A percentile compares a stretch with the other conserved stretches of the same genome.
phyloP scores from a whole-genome alignment of 2,113 vertebrate genomes.

The Burhinus oedicnemus region DNA sequence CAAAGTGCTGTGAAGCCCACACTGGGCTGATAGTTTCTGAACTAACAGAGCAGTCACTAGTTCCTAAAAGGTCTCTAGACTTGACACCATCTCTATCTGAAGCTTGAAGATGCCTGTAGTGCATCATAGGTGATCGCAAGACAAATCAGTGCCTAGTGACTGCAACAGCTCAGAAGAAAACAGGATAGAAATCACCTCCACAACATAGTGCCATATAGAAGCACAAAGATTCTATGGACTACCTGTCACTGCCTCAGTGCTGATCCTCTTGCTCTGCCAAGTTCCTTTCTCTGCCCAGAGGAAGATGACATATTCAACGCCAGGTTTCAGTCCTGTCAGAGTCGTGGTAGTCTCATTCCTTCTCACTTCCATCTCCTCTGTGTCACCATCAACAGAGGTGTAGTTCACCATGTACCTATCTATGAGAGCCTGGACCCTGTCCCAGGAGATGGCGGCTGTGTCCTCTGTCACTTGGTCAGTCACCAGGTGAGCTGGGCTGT shows the following conservation, averaged over 20 bases:
- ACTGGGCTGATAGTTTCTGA: neutral
- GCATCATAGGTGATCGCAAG: neutral
- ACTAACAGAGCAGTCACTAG: neutral
- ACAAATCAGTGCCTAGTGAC: neutral
- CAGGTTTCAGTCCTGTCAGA: slow-evolving; percentile 78
- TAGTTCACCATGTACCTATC: slow-evolving; percentile 85
- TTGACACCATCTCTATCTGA: neutral
- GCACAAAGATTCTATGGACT: neutral
- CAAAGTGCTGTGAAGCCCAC: neutral
- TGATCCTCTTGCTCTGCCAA: slow-evolving; percentile 75
- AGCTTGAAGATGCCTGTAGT: neutral
- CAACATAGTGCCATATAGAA: neutral
- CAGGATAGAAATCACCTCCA: neutral
- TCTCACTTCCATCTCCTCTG: slow-evolving; percentile 63
- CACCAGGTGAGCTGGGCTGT: slow-evolving; percentile 72
- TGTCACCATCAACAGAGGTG: slow-evolving; percentile 75
- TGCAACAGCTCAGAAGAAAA: neutral
- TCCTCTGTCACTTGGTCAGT: slow-evolving; percentile 80
- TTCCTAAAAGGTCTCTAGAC: neutral
- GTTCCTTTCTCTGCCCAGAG: slow-evolving; percentile 80
- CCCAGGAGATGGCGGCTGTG: slow-evolving; percentile 81
- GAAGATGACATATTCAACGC: slow-evolving; percentile 74
- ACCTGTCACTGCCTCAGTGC: slow-evolving; percentile 81
- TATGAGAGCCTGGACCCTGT: slow-evolving; percentile 72
- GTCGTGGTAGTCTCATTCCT: slow-evolving; percentile 60